These are phyloP conservation scores for Glandiceps talaboti DNA, from an alignment of 53 echinoderm and acorn worm species.

Conservation along the genomic window DNA sequence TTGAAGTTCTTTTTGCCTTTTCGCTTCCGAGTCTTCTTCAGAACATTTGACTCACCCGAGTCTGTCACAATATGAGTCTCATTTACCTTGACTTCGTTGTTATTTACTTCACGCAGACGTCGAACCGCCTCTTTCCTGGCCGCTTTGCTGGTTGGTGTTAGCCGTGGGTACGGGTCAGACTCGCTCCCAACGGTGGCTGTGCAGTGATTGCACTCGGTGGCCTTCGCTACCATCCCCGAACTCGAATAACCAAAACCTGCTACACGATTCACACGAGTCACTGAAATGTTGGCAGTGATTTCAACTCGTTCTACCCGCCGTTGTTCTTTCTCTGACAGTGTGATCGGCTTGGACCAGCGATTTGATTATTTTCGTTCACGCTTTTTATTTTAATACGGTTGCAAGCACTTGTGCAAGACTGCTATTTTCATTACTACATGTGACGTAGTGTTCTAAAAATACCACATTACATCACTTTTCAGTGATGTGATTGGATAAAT, in stretches of 20 bases:
- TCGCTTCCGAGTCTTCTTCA: no score
- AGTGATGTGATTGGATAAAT: slow-evolving; percentile 37
- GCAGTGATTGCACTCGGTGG: no score
- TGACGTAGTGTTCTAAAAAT: neutral
- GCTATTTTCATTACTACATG: neutral
- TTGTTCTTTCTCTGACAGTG: no score
- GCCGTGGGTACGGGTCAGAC: no score
- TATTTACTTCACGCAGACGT: neutral
- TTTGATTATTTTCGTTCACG: no score
- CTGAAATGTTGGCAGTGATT: neutral
- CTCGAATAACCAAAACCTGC: no score
- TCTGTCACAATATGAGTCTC: neutral
- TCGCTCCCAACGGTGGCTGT: no score
- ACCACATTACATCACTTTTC: slow-evolving; percentile 3
- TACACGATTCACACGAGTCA: no score
- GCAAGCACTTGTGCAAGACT: neutral
- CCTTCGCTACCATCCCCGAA: no score
- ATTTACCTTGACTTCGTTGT: neutral
- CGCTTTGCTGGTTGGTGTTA: neutral
- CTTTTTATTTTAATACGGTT: neutral
- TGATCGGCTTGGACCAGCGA: no score
- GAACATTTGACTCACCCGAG: neutral
- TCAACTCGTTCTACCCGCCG: neutral
- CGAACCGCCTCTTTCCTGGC: neutral
- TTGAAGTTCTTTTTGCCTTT: slow-evolving; percentile 5